A percentile compares a stretch with the other conserved stretches of the same genome.
phyloP scores from a whole-genome alignment of 2,113 vertebrate species.

The Pachypanchax playfairii region DNA sequence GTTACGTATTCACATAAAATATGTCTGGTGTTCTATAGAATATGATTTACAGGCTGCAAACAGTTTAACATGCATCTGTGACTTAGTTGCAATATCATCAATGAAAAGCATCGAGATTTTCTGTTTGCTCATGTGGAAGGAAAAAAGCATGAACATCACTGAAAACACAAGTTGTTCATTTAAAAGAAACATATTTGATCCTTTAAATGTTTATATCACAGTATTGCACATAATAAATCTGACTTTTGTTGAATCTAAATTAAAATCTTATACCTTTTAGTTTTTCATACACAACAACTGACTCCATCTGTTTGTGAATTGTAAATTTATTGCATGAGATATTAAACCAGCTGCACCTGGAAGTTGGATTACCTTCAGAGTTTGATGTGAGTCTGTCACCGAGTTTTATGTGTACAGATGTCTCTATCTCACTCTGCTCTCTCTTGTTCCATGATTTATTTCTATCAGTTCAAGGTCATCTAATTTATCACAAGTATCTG shows the following conservation, averaged over 20 bases:
- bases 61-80: constrained; percentile 47
- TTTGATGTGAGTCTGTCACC: constrained; percentile 34
- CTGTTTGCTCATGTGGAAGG: constrained; percentile 34
- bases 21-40: constrained; percentile 50
- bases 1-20: constrained; percentile 37
- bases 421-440: constrained; percentile 36
- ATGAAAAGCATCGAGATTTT: constrained; percentile 9
- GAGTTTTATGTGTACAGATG: constrained; percentile 53
- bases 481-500: constrained; percentile 69
- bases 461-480: constrained; percentile 66
- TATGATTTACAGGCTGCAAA: too few relatives aligned
- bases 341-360: constrained; percentile 3
- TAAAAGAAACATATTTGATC: too few relatives aligned
- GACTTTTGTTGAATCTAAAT: constrained; percentile 9
- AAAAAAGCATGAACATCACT: constrained; percentile 20
- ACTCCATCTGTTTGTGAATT: too few relatives aligned
- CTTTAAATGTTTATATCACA: too few relatives aligned
- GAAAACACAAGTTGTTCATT: background rate
- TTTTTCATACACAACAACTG: too few relatives aligned
- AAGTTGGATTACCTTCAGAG: constrained; percentile 42
- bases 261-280: background rate
- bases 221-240: background rate
- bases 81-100: constrained; percentile 19
- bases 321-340: background rate
- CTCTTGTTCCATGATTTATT: constrained; percentile 61